Percentiles rank a stretch among this genome's conserved stretches.
Conservation (phyloP, 2,888 invertebrate genomes). For the Acronicta alni region DNA sequence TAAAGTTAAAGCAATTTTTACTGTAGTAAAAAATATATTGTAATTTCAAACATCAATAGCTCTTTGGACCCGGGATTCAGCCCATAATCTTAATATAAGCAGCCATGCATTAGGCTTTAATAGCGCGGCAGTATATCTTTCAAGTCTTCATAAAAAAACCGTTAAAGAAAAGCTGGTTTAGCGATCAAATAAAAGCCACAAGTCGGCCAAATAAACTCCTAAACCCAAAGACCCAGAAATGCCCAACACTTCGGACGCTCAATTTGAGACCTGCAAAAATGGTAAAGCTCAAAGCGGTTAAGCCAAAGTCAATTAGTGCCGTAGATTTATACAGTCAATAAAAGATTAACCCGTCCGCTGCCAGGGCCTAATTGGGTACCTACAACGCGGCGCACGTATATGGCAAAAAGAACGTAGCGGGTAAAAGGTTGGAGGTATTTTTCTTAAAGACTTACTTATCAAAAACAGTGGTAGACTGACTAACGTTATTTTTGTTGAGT, state of each 20-base stretch:
- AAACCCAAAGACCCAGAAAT: conserved; percentile 10
- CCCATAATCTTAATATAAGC: neutral
- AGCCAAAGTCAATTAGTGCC: conserved; percentile 58
- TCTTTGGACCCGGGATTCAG: no score
- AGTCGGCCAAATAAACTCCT: neutral
- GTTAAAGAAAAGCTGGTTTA: neutral
- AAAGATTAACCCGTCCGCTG: conserved; percentile 65
- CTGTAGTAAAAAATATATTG: no score
- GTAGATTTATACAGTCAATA: conserved; percentile 64
- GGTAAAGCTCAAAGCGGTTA: conserved; percentile 57
- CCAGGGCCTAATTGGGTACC: conserved; percentile 65
- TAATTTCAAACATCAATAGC: no score
- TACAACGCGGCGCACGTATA: conserved; percentile 52
- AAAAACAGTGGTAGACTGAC: no score
- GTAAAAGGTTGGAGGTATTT: conserved; percentile 14
- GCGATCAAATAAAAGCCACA: conserved; percentile 5
- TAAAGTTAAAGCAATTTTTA: no score
- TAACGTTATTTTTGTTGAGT: no score
- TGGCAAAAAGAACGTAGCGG: conserved; percentile 42
- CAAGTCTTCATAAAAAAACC: neutral
- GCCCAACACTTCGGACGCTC: conserved; percentile 33
- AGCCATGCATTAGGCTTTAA: neutral
- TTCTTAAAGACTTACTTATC: conserved; percentile 30
- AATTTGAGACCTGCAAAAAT: conserved; percentile 53
- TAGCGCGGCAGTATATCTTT: neutral